These are phyloP conservation scores for Drosophila elegans DNA, from an alignment of 1,140 invertebrate genomes.

Conservation along the genomic window DNA sequence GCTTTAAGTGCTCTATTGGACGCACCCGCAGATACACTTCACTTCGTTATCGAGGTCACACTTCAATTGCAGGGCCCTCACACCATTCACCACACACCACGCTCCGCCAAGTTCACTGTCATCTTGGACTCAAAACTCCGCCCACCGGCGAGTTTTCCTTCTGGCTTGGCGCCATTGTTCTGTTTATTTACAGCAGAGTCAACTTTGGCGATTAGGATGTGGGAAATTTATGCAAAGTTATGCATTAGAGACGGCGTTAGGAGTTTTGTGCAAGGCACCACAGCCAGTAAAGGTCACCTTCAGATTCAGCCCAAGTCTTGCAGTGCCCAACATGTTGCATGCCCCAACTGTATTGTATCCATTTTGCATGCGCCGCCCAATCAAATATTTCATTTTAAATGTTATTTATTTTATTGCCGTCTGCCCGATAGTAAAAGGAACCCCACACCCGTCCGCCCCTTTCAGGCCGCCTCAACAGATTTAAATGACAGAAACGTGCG, in stretches of 20 bases:
- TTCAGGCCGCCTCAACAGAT: constrained; percentile 68
- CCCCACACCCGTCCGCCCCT: neutral
- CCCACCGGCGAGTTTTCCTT: constrained; percentile 6
- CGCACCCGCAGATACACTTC: constrained; percentile 29
- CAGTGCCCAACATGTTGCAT: constrained; percentile 31
- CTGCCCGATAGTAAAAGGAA: constrained; percentile 26
- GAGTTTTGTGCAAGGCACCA: constrained; percentile 24
- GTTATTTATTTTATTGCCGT: constrained; percentile 48
- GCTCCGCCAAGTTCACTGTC: constrained; percentile 65
- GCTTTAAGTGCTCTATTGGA: constrained; percentile 80
- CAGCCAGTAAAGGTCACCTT: constrained; percentile 63
- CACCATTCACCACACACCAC: neutral
- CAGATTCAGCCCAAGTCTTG: constrained; percentile 28
- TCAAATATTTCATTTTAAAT: constrained; percentile 66
- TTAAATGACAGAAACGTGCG: constrained; percentile 82
- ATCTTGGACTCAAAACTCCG: constrained; percentile 23
- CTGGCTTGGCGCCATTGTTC: constrained; percentile 46
- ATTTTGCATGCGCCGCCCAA: constrained; percentile 32
- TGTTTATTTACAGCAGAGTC: constrained; percentile 63
- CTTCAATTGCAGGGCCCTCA: constrained; percentile 55
- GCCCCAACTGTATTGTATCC: constrained; percentile 15
- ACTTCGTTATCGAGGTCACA: constrained; percentile 66
- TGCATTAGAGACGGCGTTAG: constrained; percentile 48
- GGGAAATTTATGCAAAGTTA: constrained; percentile 68
- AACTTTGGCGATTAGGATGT: constrained; percentile 61